A percentile compares a stretch with the other conserved stretches of the same genome.
phyloP scores from a whole-genome alignment of 2,797 vertebrate genomes.

The Pampus argenteus region DNA sequence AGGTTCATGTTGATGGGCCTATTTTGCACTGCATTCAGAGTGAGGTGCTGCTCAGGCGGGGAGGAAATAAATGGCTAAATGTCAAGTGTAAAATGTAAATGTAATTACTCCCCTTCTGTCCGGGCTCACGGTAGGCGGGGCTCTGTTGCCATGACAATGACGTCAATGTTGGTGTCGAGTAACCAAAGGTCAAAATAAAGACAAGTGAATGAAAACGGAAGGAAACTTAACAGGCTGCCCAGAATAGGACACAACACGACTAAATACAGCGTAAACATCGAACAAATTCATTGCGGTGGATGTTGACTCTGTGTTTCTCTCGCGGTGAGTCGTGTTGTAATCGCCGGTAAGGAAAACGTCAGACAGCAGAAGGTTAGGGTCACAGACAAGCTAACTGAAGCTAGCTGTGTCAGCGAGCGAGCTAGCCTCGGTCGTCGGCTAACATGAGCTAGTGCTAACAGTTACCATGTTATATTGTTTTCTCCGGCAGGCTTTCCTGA shows the following conservation, averaged over 20 bases:
- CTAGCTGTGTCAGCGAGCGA: conserved; percentile 69
- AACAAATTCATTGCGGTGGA: background rate
- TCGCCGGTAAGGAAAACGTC: conserved; percentile 68
- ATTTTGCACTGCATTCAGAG: background rate
- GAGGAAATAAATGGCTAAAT: background rate
- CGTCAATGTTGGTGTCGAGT: conserved; percentile 87
- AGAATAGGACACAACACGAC: conserved; percentile 43
- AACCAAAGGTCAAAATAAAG: conserved; percentile 88
- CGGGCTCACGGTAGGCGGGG: conserved; percentile 67
- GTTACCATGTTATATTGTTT: conserved; percentile 40
- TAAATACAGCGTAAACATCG: conserved; percentile 26
- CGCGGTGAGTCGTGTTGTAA: conserved; percentile 22
- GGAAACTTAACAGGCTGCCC: conserved; percentile 73
- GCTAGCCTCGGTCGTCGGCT: conserved; percentile 75
- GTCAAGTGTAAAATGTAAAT: conserved; percentile 53
- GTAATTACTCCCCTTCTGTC: conserved; percentile 41
- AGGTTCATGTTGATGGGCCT: background rate
- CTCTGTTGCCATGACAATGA: conserved; percentile 84
- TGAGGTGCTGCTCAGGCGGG: background rate
- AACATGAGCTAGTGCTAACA: conserved; percentile 71
- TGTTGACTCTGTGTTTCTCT: background rate
- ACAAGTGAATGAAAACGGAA: conserved; percentile 85
- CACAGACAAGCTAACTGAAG: conserved; percentile 74
- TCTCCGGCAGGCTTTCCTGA: conserved; percentile 18
- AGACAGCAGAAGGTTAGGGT: conserved; percentile 77